Evolutionary conservation across 2,113 vertebrate species (phyloP), one percentile per base, ranked within the genome.

Genomic region (Lophochroa leadbeateri): DNA sequence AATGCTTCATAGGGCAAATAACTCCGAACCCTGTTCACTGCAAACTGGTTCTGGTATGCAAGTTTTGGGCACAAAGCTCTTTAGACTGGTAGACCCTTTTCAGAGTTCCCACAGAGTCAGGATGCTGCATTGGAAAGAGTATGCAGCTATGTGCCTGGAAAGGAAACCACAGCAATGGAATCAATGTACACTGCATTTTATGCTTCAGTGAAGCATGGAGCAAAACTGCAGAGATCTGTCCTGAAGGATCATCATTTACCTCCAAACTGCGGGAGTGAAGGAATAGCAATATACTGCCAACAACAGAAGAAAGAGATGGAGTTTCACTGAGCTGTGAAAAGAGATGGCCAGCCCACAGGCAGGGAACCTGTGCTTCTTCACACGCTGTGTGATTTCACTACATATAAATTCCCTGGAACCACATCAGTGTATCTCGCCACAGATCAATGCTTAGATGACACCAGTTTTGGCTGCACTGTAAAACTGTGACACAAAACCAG

Each of bases 241-340:
- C 78, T 93, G 39, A 76, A 90, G 69, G 41, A 52, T 52, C 77
- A 61, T 77, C 82, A 68, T 65, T 92, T 92, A 83, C 35, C 27
- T 92, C 65, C 39, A 55, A 14, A 68, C 21, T 90, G 64, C 55
- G 37, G 43, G 67, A 90, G 25, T 80, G 71, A 86, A 79, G 43
- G 68, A 92, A 80, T 2, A 86, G 50, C 49, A 83, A 39, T 27
- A n/a, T 16, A 35, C 79, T 80, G 92, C 79, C 87, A 95, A 82
- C 1, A 8, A 37, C 31, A 94, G 91, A 94, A 87, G 68, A 82
- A 93, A 65, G 52, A 79, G 31, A 47, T 16, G 65, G n/a, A 76
- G 47, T 65, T 91, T 82, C 87, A 80, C 14, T 74, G 75, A 70
- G 46, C 85, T 96, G 92, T 93, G 82, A 88, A 94, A 90, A 74